Evolutionary conservation across 2,797 vertebrate species (phyloP).

Genomic region (Alca torda): DNA sequence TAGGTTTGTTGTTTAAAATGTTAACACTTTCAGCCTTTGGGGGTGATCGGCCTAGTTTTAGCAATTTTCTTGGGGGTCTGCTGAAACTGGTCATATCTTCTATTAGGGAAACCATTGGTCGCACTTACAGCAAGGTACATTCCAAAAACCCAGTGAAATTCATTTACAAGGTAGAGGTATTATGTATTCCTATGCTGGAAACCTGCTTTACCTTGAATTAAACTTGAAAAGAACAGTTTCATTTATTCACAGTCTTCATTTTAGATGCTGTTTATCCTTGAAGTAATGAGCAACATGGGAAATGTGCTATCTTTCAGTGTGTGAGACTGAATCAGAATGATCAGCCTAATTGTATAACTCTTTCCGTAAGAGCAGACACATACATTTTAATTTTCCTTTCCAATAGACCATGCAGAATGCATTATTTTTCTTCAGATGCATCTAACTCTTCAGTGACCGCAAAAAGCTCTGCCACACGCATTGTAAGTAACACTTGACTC

Average conservation of each 20-base stretch:
- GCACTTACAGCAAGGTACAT: not conserved
- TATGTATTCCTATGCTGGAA: not conserved
- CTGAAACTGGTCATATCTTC: not conserved
- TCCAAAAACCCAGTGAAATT: not conserved
- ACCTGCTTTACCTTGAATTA: not conserved
- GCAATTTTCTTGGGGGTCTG: not conserved
- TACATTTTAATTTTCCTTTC: slow-evolving; percentile 29
- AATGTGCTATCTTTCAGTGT: not conserved
- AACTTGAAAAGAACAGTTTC: not conserved
- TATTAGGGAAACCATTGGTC: not conserved
- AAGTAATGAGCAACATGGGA: not conserved
- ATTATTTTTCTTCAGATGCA: not conserved
- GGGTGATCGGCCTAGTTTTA: not conserved
- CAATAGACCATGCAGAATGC: not conserved
- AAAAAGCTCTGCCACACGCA: not conserved
- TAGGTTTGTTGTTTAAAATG: not conserved
- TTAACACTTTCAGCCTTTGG: not conserved
- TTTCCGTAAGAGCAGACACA: not conserved
- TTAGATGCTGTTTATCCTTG: not conserved
- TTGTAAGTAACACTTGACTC: not conserved
- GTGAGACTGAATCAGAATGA: not conserved
- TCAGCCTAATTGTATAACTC: slow-evolving; percentile 12
- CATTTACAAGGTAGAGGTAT: not conserved
- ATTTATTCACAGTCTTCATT: not conserved
- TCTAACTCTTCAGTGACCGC: not conserved